Conservation (phyloP, 2,113 vertebrate species). For the Chionis minor region DNA sequence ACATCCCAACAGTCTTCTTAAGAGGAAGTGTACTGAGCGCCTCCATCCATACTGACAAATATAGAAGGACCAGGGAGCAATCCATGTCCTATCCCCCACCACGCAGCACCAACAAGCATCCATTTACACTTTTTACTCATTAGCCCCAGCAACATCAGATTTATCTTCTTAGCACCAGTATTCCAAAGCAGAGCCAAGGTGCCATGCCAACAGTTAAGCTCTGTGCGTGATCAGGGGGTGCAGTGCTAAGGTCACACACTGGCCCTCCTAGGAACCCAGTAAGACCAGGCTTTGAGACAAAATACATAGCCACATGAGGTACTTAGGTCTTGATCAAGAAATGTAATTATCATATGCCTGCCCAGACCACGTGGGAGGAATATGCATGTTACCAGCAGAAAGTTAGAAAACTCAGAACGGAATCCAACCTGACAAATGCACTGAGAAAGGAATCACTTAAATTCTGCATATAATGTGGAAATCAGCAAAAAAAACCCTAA, state of each 20-base stretch:
- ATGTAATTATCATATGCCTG: background rate
- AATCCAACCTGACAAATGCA: background rate
- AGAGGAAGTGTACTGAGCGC: background rate
- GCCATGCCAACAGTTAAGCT: background rate
- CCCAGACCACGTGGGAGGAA: background rate
- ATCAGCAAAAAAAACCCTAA: background rate
- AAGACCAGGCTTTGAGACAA: background rate
- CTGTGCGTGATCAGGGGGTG: background rate
- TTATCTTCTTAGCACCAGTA: background rate
- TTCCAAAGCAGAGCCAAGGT: background rate
- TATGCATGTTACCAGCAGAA: accelerated
- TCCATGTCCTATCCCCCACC: background rate
- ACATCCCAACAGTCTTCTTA: background rate
- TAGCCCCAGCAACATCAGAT: background rate
- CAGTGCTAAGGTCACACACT: background rate
- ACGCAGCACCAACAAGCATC: background rate
- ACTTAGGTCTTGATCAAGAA: background rate
- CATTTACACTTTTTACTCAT: background rate
- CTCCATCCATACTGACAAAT: background rate
- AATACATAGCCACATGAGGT: background rate
- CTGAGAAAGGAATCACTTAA: background rate
- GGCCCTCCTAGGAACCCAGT: background rate
- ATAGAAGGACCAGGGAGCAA: background rate
- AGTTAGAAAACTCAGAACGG: background rate
- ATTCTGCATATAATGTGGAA: background rate